Base-by-base conservation (phyloP, 2,888 invertebrate genomes). In the Cheilosia impressa region DNA sequence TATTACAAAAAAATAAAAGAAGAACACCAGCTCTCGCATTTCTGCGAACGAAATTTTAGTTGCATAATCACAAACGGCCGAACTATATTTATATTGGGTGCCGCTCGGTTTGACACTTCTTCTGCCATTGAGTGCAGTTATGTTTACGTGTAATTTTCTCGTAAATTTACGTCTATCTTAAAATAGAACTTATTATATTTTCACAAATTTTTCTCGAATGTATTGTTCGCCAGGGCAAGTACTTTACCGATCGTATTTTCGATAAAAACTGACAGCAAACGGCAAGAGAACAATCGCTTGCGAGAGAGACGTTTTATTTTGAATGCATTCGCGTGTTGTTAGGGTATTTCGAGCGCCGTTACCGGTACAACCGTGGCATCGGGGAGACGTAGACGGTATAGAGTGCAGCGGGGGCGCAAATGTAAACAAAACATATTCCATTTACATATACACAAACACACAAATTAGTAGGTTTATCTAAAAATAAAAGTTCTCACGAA, bases 221-320 rank as follows among this genome's bases (percentile, higher is more conserved):
- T 19, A 13, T 63, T 72, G 4, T 72, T 81, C 58, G 38, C 47
- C 43, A 76, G 71, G 52, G 15, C 13, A 22, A 24, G 85, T 58
- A 72, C 85, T 72, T 85, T 38, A 77, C 85, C 63, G 85, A 85
- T 85, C 85, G 80, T 85, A 68, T 85, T 52, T 80, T 85, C 85
- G 77, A 81, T 81, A 85, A 77, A 85, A 85, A 85, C 85, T 85
- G 71, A 66, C 79, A 60, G 58, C 58, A 65, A 65, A 58, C 57
- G 41, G 13, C 34, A 62, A 68, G 76, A 77, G 81, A 85, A 77
- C 80, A 81, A 85, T 77, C 58, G 76, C 24, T 63, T 55, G 75
- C 15, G 58, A 27, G 50, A 69, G 31, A 43, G 58, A 65, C 41
- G 4, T 24, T 24, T 62, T 73, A 66, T 69, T 79, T 69, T 55